Evolutionary conservation across 2,888 invertebrate genomes (phyloP), one percentile per base, ranked within the genome.

Genomic region (Pristionchus exspectatus): DNA sequence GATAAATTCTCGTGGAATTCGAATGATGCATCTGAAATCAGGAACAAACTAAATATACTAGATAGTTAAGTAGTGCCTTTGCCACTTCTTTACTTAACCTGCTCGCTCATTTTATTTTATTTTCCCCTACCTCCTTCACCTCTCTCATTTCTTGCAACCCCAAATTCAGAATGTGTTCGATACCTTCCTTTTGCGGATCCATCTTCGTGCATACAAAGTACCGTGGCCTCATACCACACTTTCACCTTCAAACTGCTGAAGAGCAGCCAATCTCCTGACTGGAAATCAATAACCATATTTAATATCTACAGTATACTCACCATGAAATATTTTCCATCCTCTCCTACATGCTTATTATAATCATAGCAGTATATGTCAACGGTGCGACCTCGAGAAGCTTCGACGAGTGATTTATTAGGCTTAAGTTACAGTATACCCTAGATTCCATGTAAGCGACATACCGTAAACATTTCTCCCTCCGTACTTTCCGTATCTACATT

Each of bases 181-280:
- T n/a, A 84, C 84, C 84, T 85, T 59, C 59, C 59, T 14, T 30
- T 33, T 16, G 3, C 10, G 0, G 4, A 16, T 85, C 84, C 84
- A 16, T 21, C 84, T 0, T 14, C 5, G 59, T 85, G 84, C 84
- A 85, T 85, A 2, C 24, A 7, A 1, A 85, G 1, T 18, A 59
- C 24, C 5, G 59, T 59, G 3, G 59, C 84, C 5, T 18, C 24
- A 10, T 59, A 16, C 24, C 12, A 27, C 24, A 9, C 30, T 12
- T 16, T 27, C 59, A 84, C 56, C 16, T 33, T 56, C 16, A 85
- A 18, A 85, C 33, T 85, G 59, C n/a, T 21, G 59, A 85, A 85
- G 21, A 85, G 33, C 59, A 85, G 16, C 84, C 84, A 85, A 33
- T 85, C 84, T 33, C 84, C 84, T 21, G 84, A 30, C 84, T 85